A percentile compares a stretch with the other conserved stretches of the same genome.
Conservation (phyloP, 2,113 vertebrate genomes). For the human region DNA sequence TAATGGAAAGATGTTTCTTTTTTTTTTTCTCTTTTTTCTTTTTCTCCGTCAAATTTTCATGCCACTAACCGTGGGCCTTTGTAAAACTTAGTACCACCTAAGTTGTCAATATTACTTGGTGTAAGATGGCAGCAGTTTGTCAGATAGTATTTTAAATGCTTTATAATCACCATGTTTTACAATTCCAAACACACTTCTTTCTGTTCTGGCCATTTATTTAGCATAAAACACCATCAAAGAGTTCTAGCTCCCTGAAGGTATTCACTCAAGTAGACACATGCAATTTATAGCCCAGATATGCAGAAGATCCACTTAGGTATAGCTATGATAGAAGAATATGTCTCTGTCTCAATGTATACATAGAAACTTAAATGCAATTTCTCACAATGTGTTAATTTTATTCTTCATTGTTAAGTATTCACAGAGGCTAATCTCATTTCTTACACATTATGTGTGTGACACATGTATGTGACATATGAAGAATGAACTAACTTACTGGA, state of each 20-base stretch:
- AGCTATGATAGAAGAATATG: not conserved
- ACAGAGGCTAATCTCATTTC: not conserved
- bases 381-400: not conserved
- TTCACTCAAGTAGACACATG: slow-evolving; percentile 53
- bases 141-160: slow-evolving; percentile 44
- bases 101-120: not conserved
- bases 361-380: not conserved
- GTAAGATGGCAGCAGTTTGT: slow-evolving; percentile 39
- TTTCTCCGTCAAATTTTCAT: not conserved
- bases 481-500: slow-evolving; percentile 39
- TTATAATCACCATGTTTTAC: not conserved
- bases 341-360: not conserved
- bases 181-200: slow-evolving; percentile 45
- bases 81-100: slow-evolving; percentile 1
- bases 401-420: slow-evolving; percentile 50
- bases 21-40: not conserved
- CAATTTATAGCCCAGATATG: slow-evolving; percentile 31
- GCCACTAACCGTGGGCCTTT: not conserved
- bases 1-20: not conserved
- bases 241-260: slow-evolving; percentile 41
- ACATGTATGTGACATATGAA: not conserved
- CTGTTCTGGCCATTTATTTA: slow-evolving; percentile 49
- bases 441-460: not conserved
- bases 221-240: slow-evolving; percentile 17
- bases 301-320: not conserved